A percentile compares a stretch with the other conserved stretches of the same genome.
These are phyloP conservation scores for Leptoteleia sp. DNA, from an alignment of 1,140 invertebrate species.

Conservation along the genomic window DNA sequence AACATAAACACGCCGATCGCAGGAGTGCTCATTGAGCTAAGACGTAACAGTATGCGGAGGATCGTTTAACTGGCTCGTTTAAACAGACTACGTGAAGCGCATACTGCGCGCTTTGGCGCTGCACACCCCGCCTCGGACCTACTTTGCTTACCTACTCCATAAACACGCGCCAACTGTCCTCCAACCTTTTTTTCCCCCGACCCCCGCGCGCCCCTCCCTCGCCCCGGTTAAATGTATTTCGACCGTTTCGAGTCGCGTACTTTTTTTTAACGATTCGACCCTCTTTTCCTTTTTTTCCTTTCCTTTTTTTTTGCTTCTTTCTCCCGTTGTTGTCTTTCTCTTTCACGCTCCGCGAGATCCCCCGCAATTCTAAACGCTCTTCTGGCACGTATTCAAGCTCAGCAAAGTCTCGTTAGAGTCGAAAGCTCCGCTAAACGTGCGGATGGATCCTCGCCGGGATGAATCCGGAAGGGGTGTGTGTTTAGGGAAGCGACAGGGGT, in stretches of 20 bases:
- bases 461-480: not conserved
- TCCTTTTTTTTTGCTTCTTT: constrained; percentile 39
- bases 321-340: constrained; percentile 20
- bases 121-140: constrained; percentile 30
- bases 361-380: constrained; percentile 63
- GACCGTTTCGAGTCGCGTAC: constrained; percentile 31
- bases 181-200: constrained; percentile 14
- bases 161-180: constrained; percentile 32
- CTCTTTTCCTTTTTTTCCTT: constrained; percentile 27
- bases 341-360: constrained; percentile 33
- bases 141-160: constrained; percentile 59
- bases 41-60: constrained; percentile 48
- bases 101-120: constrained; percentile 16
- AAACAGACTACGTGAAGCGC: constrained; percentile 51
- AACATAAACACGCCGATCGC: constrained; percentile 52
- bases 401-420: constrained; percentile 69
- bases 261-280: constrained; percentile 43
- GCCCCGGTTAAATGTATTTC: constrained; percentile 25
- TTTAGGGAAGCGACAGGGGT: too few species aligned
- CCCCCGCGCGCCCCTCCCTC: constrained; percentile 11
- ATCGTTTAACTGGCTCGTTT: constrained; percentile 50
- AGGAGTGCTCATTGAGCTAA: constrained; percentile 47
- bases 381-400: constrained; percentile 70
- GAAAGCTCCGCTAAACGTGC: constrained; percentile 63
- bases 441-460: constrained; percentile 46